Percentiles rank a stretch among this genome's conserved stretches.
Evolutionary conservation across 2,113 vertebrate species (phyloP).

Genomic region (Sinocyclocheilus maitianheensis): DNA sequence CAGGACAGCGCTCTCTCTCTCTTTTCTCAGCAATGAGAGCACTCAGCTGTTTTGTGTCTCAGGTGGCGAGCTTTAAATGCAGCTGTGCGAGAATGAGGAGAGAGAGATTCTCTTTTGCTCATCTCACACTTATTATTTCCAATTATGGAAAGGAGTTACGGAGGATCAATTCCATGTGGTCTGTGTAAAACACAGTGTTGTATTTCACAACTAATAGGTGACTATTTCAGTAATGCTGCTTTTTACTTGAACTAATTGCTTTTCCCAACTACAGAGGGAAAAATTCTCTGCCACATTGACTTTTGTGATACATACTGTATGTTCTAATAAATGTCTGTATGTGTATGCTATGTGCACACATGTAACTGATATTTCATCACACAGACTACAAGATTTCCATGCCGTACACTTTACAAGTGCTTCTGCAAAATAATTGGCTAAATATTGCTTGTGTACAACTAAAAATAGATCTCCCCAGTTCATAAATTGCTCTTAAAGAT

Average conservation of each 20-base stretch:
- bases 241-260: constrained; percentile 43
- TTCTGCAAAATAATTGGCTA: not conserved
- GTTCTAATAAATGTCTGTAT: not conserved
- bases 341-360: not conserved
- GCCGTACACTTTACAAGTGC: too few relatives aligned
- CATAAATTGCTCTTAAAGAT: not conserved
- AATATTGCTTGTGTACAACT: not conserved
- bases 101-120: not conserved
- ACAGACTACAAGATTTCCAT: not conserved
- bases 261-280: constrained; percentile 13
- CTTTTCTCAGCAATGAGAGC: not conserved
- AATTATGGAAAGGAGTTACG: constrained; percentile 26
- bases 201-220: constrained; percentile 27
- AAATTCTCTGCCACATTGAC: constrained; percentile 19
- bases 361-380: not conserved
- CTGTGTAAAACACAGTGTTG: constrained; percentile 4
- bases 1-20: not conserved
- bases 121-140: not conserved
- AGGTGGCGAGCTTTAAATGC: not conserved
- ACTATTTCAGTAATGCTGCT: constrained; percentile 50
- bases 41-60: not conserved
- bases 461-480: not conserved
- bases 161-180: constrained; percentile 6
- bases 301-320: not conserved
- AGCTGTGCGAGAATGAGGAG: not conserved